These are phyloP conservation scores for Nymphalis urticae DNA, from an alignment of 2,888 invertebrate genomes.

Conservation along the genomic window DNA sequence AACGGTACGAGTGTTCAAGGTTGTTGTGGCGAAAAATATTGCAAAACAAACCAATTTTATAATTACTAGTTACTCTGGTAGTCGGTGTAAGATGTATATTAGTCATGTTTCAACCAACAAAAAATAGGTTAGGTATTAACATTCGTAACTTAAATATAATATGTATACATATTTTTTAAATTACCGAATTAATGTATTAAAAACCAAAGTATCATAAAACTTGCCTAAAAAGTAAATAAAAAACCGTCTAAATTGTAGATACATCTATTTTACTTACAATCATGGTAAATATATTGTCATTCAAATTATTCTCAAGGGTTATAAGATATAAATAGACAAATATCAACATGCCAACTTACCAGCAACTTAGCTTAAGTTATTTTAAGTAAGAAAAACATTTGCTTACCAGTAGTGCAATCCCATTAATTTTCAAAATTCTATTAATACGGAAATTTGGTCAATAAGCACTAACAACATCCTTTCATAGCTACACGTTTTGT, in stretches of 20 bases:
- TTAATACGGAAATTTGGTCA: slow-evolving; percentile 39
- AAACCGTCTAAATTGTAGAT: not conserved
- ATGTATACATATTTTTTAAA: no score
- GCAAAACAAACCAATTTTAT: slow-evolving; percentile 24
- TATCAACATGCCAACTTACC: slow-evolving; percentile 6
- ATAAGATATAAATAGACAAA: slow-evolving; percentile 5
- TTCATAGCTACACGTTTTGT: slow-evolving; percentile 60
- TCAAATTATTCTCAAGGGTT: not conserved
- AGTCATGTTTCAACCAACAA: no score
- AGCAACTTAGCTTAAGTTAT: slow-evolving; percentile 11
- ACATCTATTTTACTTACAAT: not conserved
- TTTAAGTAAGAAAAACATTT: slow-evolving; percentile 21
- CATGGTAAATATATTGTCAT: not conserved
- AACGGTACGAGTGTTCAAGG: slow-evolving; percentile 21
- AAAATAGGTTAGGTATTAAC: no score
- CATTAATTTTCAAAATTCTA: slow-evolving; percentile 65
- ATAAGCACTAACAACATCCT: slow-evolving; percentile 65
- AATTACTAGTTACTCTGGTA: slow-evolving; percentile 12
- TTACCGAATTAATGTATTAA: no score
- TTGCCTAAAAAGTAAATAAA: not conserved
- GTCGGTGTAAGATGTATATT: slow-evolving; percentile 13
- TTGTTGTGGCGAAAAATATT: slow-evolving; percentile 26
- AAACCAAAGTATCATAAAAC: no score
- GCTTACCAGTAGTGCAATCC: slow-evolving; percentile 71
- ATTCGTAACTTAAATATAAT: no score